Base-by-base conservation (phyloP, 2,888 invertebrate genomes). In the Merodon equestris region DNA sequence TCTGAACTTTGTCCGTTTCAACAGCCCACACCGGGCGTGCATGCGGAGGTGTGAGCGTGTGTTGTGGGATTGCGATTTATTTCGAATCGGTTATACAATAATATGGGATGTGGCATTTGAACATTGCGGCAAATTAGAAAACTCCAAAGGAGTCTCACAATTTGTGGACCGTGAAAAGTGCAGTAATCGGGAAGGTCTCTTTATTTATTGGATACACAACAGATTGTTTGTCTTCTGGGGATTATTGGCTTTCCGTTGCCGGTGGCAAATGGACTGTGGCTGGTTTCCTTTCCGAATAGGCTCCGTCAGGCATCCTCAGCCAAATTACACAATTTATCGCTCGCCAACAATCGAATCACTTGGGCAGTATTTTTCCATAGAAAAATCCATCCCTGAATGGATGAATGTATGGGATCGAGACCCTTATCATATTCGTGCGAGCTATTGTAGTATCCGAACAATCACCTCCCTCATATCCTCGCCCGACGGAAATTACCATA, bases 401-500 rank as follows among this genome's bases (percentile, higher is more conserved):
- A 57, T 48, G 56, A 56, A 57, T 50, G 47, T 13, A 18, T 53
- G 27, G 27, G 27, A 27, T 27, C 27, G 27, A 27, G 27, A 27
- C 27, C 27, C 27, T 27, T 27, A 27, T 27, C 27, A 27, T 27
- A 27, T 27, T 7, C 27, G 27, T 27, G 7, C 27, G 27, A 7
- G 7, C 3, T 27, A 27, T 27, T 27, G 27, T 27, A 27, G 27
- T 7, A 34, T 34, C 15, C 48, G 18, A 13, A 1, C 38, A 48
- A 15, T 0, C 15, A 14, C 27, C 17, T 17, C 9, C 38, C 18
- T 18, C 40, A 10, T 54, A 40, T 36, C 60, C 12, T 1, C 1
- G 34, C 0, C 34, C 18, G 19, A 42, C 18, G 48, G 53, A 67
- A 61, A 67, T 67, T 66, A 67, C 56, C 63, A 73, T 73, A 77